phyloP scores from a whole-genome alignment of 2,113 vertebrate species.

The Otocyon megalotis region DNA sequence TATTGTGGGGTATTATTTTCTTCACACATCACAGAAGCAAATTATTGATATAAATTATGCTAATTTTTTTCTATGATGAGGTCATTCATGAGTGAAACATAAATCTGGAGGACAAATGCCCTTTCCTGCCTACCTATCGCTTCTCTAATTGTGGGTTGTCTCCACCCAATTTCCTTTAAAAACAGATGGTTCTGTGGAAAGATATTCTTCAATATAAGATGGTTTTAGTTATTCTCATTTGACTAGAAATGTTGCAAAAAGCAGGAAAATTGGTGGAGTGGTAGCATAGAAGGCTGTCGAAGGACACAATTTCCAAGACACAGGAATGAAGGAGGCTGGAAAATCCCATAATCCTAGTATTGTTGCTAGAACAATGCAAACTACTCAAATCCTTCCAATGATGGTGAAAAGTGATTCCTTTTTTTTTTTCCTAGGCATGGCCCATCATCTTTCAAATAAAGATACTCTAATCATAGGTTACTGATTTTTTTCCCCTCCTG shows the following conservation, averaged over 20 bases:
- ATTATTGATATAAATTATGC: conserved; percentile 66
- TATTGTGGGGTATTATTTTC: conserved; percentile 45
- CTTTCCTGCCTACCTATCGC: background rate
- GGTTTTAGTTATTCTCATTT: background rate
- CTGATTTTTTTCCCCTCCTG: background rate
- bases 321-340: background rate
- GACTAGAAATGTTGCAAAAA: conserved; percentile 4
- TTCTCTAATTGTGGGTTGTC: conserved; percentile 46
- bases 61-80: conserved; percentile 56
- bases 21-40: conserved; percentile 67
- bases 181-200: background rate
- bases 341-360: background rate
- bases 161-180: conserved; percentile 51
- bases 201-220: conserved; percentile 47
- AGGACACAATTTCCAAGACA: background rate
- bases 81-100: conserved; percentile 77
- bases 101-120: conserved; percentile 62
- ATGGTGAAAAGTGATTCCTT: background rate
- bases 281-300: background rate
- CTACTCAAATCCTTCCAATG: background rate
- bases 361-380: background rate
- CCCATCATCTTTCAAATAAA: background rate
- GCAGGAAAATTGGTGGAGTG: background rate
- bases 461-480: background rate
- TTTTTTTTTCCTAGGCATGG: background rate